Evolutionary conservation across 2,113 vertebrate species (phyloP).

Genomic region (Corydoras maculifer): DNA sequence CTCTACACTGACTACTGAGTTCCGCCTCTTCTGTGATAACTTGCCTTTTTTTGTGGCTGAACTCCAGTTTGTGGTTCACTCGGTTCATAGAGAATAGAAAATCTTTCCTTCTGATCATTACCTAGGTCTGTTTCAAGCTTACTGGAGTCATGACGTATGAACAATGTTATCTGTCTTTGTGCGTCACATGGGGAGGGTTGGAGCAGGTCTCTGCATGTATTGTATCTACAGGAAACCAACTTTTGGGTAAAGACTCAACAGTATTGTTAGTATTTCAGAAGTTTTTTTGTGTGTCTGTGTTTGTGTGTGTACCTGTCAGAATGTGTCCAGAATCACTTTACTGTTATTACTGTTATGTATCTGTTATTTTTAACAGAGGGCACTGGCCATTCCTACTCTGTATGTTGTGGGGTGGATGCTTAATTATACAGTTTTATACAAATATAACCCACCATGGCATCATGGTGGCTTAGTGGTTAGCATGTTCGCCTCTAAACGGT

Average conservation of each 20-base stretch:
- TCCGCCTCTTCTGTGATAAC: constrained; percentile 40
- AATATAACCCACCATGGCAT: too few species aligned
- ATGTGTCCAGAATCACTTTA: too few species aligned
- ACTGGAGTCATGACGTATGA: constrained; percentile 30
- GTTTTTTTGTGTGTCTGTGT: too few species aligned
- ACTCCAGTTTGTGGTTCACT: constrained; percentile 21
- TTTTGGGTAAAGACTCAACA: not conserved
- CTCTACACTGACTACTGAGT: constrained; percentile 12
- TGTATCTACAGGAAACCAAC: constrained; percentile 9
- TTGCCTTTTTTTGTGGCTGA: constrained; percentile 21
- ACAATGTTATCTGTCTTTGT: constrained; percentile 15
- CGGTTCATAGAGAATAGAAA: constrained; percentile 18
- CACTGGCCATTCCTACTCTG: too few species aligned
- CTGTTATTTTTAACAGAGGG: too few species aligned
- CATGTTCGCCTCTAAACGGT: too few species aligned
- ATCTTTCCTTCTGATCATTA: not conserved
- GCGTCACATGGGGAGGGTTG: constrained; percentile 23
- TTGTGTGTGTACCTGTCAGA: too few species aligned
- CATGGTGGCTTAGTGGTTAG: too few species aligned
- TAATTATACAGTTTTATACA: too few species aligned
- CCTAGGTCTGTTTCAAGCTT: constrained; percentile 16
- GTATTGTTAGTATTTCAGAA: not conserved
- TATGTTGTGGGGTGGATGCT: too few species aligned
- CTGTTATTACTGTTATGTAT: too few species aligned
- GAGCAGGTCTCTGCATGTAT: constrained; percentile 27